These are phyloP conservation scores for Oenanthe melanoleuca DNA, from an alignment of 2,113 vertebrate genomes.

Conservation along the genomic window DNA sequence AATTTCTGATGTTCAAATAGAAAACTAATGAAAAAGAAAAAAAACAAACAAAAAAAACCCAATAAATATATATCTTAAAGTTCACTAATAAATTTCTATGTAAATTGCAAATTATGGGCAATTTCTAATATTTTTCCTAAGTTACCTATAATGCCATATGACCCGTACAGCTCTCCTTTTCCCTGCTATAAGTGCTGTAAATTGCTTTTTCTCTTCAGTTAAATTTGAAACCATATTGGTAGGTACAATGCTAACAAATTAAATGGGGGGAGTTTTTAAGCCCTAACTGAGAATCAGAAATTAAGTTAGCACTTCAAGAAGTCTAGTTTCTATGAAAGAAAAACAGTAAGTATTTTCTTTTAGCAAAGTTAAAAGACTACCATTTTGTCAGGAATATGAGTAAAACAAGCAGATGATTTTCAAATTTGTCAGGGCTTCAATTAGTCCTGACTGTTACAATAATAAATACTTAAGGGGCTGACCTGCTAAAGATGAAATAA, in stretches of 20 bases:
- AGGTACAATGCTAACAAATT: background rate
- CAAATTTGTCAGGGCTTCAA: background rate
- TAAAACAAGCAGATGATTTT: background rate
- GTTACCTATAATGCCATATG: background rate
- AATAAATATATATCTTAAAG: background rate
- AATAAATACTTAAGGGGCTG: background rate
- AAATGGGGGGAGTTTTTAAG: background rate
- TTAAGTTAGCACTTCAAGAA: background rate
- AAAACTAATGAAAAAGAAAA: background rate
- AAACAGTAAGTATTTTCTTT: background rate
- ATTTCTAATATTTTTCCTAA: background rate
- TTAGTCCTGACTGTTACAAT: background rate
- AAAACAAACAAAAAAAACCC: too few species aligned
- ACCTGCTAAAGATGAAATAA: background rate
- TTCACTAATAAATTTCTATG: background rate
- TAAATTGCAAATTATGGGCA: background rate
- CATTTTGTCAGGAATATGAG: background rate
- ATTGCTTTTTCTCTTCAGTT: background rate
- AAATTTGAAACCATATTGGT: background rate
- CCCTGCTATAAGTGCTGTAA: background rate
- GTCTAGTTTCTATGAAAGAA: background rate
- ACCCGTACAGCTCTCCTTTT: background rate
- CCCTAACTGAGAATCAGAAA: background rate
- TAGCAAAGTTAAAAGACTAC: background rate
- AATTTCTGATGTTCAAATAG: background rate